Evolutionary conservation across 2,888 invertebrate genomes (phyloP).

Genomic region (Dynastes hyllus): DNA sequence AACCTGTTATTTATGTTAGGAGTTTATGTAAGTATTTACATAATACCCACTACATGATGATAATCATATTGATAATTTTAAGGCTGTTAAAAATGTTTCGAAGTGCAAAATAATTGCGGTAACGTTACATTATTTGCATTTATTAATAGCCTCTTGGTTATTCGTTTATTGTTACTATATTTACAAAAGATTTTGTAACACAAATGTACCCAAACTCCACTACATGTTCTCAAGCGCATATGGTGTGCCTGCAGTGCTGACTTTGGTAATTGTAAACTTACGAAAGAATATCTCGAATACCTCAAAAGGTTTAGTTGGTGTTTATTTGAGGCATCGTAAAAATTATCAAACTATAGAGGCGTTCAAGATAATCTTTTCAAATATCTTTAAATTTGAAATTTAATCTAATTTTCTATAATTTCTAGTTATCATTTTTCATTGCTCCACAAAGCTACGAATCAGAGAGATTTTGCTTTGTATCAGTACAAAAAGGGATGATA

Average conservation of each 20-base stretch:
- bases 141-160: constrained; percentile 82
- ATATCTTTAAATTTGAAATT: constrained; percentile 2
- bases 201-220: constrained; percentile 73
- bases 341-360: neutral
- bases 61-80: constrained; percentile 55
- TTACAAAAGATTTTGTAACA: constrained; percentile 74
- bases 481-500: constrained; percentile 84
- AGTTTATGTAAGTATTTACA: constrained; percentile 74
- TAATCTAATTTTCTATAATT: constrained; percentile 17
- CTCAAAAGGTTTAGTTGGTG: no score
- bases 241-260: constrained; percentile 77
- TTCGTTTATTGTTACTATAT: constrained; percentile 79
- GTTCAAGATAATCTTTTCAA: neutral
- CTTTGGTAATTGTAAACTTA: constrained; percentile 74
- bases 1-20: constrained; percentile 80
- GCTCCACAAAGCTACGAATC: constrained; percentile 83
- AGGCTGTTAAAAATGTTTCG: constrained; percentile 78
- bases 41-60: constrained; percentile 2
- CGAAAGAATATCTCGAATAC: neutral
- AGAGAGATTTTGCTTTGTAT: constrained; percentile 84
- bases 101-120: constrained; percentile 81
- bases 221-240: constrained; percentile 78
- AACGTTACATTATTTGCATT: constrained; percentile 80
- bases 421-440: constrained; percentile 78
- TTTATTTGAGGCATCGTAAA: no score